Evolutionary conservation across 2,888 invertebrate species (phyloP).

Genomic region (Parascotia fuliginaria): DNA sequence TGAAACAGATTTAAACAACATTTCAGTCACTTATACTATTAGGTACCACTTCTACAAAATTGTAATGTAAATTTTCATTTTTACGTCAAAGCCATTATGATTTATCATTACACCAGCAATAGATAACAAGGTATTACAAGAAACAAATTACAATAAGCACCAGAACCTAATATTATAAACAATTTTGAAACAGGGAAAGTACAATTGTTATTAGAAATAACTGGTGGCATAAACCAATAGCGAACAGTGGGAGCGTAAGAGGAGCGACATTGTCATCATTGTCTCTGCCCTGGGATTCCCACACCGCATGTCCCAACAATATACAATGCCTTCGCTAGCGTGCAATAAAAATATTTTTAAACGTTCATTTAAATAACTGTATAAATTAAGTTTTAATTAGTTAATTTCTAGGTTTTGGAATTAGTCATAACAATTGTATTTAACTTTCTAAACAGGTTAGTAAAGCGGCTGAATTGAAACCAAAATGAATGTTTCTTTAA

Average conservation of each 20-base stretch:
- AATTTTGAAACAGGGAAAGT: no score
- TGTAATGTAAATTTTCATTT: no score
- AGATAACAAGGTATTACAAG: no score
- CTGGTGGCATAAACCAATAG: neutral
- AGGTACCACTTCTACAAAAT: no score
- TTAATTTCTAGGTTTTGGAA: conserved; percentile 4
- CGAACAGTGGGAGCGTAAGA: neutral
- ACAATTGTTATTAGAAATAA: no score
- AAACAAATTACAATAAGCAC: no score
- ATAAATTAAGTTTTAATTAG: conserved; percentile 7
- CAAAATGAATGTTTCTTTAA: neutral
- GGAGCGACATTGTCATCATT: neutral
- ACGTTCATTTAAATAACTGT: conserved; percentile 1
- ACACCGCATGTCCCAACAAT: neutral
- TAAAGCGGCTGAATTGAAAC: neutral
- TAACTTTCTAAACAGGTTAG: neutral
- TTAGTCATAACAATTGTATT: conserved; percentile 1
- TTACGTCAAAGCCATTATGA: no score
- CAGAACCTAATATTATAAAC: no score
- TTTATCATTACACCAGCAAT: no score
- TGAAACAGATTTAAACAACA: no score
- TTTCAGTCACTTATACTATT: no score
- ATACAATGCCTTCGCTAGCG: neutral
- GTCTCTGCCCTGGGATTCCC: neutral
- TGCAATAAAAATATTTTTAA: conserved; percentile 5